Evolutionary conservation across 2,113 vertebrate species (phyloP).

Genomic region (Poecilia latipinna): DNA sequence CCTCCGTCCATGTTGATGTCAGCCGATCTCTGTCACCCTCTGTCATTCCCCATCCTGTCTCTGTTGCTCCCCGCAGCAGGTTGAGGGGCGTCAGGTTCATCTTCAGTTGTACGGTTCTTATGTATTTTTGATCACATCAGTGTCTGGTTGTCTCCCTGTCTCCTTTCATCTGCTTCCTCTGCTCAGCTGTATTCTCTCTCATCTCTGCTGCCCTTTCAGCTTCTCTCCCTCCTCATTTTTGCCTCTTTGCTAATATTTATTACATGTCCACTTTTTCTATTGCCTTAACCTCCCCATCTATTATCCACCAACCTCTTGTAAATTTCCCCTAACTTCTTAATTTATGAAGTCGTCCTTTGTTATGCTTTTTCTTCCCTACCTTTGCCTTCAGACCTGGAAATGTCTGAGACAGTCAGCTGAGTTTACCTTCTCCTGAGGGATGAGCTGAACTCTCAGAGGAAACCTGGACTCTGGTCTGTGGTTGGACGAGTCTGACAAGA

Average conservation of each 20-base stretch:
- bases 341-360: slow-evolving; percentile 1
- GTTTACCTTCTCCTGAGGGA: slow-evolving; percentile 6
- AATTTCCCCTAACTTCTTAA: background rate
- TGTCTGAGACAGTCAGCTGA: slow-evolving; percentile 39
- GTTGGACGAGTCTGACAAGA: background rate
- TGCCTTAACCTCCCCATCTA: background rate
- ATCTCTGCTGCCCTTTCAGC: slow-evolving; percentile 36
- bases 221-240: slow-evolving; percentile 13
- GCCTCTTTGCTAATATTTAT: background rate
- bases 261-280: slow-evolving; percentile 11
- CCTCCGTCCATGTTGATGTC: background rate
- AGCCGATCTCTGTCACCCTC: background rate
- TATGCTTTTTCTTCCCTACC: slow-evolving; percentile 8
- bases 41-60: background rate
- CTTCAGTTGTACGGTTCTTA: slow-evolving; percentile 41
- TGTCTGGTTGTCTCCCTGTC: slow-evolving; percentile 45
- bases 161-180: slow-evolving; percentile 50
- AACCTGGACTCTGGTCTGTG: background rate
- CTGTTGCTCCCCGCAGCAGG: slow-evolving; percentile 16
- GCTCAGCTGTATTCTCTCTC: slow-evolving; percentile 45
- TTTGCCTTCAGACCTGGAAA: slow-evolving; percentile 6
- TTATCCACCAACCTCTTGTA: slow-evolving; percentile 13
- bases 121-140: slow-evolving; percentile 65
- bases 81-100: slow-evolving; percentile 25
- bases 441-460: slow-evolving; percentile 18